Conservation (phyloP, 2,888 invertebrate species). For the Anthrax anthrax region DNA sequence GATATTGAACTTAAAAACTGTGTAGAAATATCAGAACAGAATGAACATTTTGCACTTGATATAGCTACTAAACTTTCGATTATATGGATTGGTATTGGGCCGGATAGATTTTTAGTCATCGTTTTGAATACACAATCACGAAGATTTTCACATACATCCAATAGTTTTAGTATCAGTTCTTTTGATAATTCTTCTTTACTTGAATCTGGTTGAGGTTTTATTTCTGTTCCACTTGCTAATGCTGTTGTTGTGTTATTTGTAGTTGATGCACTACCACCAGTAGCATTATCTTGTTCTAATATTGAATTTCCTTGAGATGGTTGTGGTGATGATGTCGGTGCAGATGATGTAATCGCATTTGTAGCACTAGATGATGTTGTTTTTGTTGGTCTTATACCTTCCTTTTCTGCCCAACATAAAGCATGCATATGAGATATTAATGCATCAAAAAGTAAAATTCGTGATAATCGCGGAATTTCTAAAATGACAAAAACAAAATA, state of each 20-base stretch:
- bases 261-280: not conserved
- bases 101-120: conserved; percentile 28
- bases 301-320: conserved; percentile 10
- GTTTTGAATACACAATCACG: conserved; percentile 24
- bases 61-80: conserved; percentile 30
- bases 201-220: conserved; percentile 6
- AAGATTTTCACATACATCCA: conserved; percentile 25
- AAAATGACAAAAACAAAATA: conserved; percentile 3
- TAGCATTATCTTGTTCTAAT: conserved; percentile 6
- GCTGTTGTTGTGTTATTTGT: conserved; percentile 8
- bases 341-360: conserved; percentile 11
- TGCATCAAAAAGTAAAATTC: conserved; percentile 29
- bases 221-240: conserved; percentile 3
- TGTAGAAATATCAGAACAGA: conserved; percentile 26
- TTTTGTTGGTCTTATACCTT: conserved; percentile 23
- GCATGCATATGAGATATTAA: conserved; percentile 32
- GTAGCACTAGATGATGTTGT: conserved; percentile 15
- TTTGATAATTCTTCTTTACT: conserved; percentile 18
- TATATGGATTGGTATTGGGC: conserved; percentile 23
- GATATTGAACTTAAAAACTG: conserved; percentile 29
- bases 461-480: conserved; percentile 28
- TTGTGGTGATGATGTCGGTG: conserved; percentile 7
- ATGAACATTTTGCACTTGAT: conserved; percentile 26
- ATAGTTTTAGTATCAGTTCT: conserved; percentile 24
- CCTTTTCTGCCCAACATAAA: conserved; percentile 29